A percentile compares a stretch with the other conserved stretches of the same genome.
Conservation (phyloP, 2,888 invertebrate species). For the Tribolium freemani region DNA sequence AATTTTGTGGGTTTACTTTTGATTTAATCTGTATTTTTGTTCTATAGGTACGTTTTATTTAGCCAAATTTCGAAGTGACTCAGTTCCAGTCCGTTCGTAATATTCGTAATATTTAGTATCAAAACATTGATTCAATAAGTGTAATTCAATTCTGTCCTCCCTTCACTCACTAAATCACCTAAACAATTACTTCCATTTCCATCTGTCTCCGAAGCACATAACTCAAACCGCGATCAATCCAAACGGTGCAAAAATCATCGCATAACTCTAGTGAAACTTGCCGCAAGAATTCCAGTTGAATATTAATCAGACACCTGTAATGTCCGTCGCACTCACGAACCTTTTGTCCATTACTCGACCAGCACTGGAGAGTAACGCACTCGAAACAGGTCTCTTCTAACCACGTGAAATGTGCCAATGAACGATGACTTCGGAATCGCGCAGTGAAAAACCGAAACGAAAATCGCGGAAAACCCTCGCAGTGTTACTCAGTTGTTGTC, state of each 20-base stretch:
- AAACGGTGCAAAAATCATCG: neutral
- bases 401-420: slow-evolving; percentile 50
- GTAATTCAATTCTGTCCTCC: neutral
- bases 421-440: slow-evolving; percentile 15
- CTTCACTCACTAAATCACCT: neutral
- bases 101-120: too few species aligned
- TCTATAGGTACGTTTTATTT: too few species aligned
- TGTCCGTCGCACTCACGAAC: neutral
- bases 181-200: neutral
- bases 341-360: slow-evolving; percentile 19
- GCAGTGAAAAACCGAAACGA: slow-evolving; percentile 23
- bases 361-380: slow-evolving; percentile 24
- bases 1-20: too few species aligned
- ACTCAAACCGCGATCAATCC: neutral
- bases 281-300: neutral
- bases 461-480: slow-evolving; percentile 50
- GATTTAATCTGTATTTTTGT: too few species aligned
- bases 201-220: neutral
- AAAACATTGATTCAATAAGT: neutral
- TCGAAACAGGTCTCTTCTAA: slow-evolving; percentile 17
- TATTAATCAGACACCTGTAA: neutral
- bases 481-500: slow-evolving; percentile 61
- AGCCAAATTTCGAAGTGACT: too few species aligned
- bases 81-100: too few species aligned
- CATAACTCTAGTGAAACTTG: neutral